Evolutionary conservation across 1,140 invertebrate species (phyloP), one percentile per base, ranked within the genome.

Genomic region (Hycleus phaleratus): DNA sequence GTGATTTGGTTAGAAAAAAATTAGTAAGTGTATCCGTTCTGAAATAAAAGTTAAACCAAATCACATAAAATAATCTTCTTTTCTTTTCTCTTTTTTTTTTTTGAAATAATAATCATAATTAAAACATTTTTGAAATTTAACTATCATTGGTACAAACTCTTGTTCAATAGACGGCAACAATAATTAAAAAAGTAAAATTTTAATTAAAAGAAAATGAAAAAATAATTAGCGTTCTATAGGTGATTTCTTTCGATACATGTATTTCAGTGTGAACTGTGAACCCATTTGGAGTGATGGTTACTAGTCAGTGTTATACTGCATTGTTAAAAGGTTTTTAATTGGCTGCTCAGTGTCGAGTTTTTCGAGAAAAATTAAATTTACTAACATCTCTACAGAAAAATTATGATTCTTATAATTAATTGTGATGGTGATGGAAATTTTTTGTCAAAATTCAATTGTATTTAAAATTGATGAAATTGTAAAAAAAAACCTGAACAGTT

Each of bases 291-390:
- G 58, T 63, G 56, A 65, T 59, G 63, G 64, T 69, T 71, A 65
- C 67, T 69, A 69, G 69, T 71, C 66, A 68, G 67, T 69, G 64
- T 66, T 58, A 64, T 26, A 57, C 63, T 68, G 65, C 62, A 67
- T 66, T 67, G 60, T 65, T 67, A 62, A 67, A 50, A 56, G 56
- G 61, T 62, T 63, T 39, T 49, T 42, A 60, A 60, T 49, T 59
- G 58, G 58, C 61, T 65, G 65, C 65, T 68, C 60, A 60, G 52
- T 56, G 42, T 32, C 43, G 46, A 25, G 10, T 43, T 56, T 42
- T 42, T 11, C 9, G 9, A 42, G 9, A n/a, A 11, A 39, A 39
- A 39, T 39, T 39, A 7, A 39, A 39, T 39, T 42, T n/a, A 42
- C 40, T 32, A 32, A 32, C 32, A 32, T 7, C 9, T 39, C 38